A percentile compares a stretch with the other conserved stretches of the same genome.
These are phyloP conservation scores for Cathartes aura DNA, from an alignment of 2,113 vertebrate species.

Conservation along the genomic window DNA sequence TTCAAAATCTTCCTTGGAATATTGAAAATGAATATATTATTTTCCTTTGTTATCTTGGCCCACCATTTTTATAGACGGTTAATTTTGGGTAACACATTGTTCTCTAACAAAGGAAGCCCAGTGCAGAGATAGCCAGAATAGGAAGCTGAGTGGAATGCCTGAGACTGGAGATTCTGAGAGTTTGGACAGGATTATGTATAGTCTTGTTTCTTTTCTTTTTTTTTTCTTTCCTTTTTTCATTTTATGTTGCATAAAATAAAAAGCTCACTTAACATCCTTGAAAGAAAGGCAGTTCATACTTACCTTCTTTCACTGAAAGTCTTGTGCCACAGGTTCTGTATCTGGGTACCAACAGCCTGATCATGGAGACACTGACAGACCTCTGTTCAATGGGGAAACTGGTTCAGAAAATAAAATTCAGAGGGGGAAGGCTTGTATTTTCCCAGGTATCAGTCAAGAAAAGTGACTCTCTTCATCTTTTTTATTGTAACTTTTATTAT, in stretches of 20 bases:
- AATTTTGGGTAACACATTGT: fast-evolving
- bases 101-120: background rate
- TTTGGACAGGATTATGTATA: background rate
- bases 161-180: background rate
- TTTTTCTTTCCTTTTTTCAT: background rate
- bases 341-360: background rate
- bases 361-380: background rate
- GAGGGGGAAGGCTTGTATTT: background rate
- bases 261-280: background rate
- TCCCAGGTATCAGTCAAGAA: background rate
- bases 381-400: background rate
- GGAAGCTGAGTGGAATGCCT: background rate
- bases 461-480: background rate
- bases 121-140: background rate
- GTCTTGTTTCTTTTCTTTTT: background rate
- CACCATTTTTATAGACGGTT: background rate
- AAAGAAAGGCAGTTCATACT: background rate
- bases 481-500: background rate
- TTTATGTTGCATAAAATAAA: background rate
- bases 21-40: background rate
- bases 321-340: background rate
- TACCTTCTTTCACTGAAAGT: background rate
- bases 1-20: background rate
- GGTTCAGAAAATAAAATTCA: background rate
- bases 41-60: background rate